Conservation (phyloP, 1,140 invertebrate genomes). For the Drosophila insularis region DNA sequence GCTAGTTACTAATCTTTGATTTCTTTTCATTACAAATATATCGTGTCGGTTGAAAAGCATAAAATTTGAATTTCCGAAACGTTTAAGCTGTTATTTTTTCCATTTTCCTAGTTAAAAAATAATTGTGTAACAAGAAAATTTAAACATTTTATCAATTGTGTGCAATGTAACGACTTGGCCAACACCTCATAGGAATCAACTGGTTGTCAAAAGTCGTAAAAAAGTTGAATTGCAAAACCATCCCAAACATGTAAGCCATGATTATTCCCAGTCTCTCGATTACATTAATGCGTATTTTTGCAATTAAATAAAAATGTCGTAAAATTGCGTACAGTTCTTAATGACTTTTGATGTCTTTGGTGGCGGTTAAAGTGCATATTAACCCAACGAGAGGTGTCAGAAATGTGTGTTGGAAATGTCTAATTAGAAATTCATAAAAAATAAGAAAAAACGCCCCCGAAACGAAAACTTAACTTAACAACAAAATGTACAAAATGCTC, state of each 20-base stretch:
- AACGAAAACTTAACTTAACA: neutral
- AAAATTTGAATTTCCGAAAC: too few species aligned
- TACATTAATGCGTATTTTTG: constrained; percentile 57
- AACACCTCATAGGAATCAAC: constrained; percentile 47
- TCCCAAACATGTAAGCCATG: neutral
- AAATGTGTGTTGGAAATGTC: constrained; percentile 67
- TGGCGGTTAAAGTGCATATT: constrained; percentile 11
- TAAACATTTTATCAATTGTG: constrained; percentile 51
- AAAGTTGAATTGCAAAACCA: constrained; percentile 10
- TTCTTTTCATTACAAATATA: too few species aligned
- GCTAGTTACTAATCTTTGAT: too few species aligned
- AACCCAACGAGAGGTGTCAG: constrained; percentile 68
- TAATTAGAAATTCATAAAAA: constrained; percentile 76
- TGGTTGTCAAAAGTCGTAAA: constrained; percentile 43
- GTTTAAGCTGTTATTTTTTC: constrained; percentile 4
- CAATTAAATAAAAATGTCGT: constrained; percentile 78
- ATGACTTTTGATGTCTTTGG: constrained; percentile 33
- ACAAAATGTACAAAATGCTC: neutral
- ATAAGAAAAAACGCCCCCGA: constrained; percentile 47
- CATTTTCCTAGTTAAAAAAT: neutral
- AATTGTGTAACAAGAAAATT: constrained; percentile 42
- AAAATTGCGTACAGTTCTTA: constrained; percentile 56
- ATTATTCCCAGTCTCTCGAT: constrained; percentile 32
- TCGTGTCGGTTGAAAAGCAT: too few species aligned
- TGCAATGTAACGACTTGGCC: constrained; percentile 51